Percentiles rank a stretch among this genome's conserved stretches.
phyloP scores from a whole-genome alignment of 1,140 invertebrate genomes.

The Acromyrmex heyeri region DNA sequence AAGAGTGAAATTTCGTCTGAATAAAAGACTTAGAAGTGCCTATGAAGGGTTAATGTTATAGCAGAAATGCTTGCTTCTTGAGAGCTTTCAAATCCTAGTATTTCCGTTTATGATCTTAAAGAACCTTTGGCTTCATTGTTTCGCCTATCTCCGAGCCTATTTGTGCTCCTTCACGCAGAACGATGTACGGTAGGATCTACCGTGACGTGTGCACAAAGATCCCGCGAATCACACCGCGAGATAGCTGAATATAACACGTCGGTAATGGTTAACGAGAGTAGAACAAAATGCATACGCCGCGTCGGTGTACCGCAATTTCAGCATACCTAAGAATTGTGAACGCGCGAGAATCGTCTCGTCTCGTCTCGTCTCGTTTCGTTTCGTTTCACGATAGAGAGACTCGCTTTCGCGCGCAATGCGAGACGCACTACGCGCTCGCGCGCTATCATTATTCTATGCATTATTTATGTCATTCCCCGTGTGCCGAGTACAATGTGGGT shows the following conservation, averaged over 20 bases:
- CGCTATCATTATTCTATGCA: slow-evolving; percentile 84
- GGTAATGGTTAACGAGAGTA: slow-evolving; percentile 47
- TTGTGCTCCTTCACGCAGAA: background rate
- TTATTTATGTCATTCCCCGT: slow-evolving; percentile 85
- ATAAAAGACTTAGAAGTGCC: too few relatives aligned
- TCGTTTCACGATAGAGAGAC: slow-evolving; percentile 60
- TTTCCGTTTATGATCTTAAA: background rate
- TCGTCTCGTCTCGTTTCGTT: slow-evolving; percentile 41
- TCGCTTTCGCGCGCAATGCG: slow-evolving; percentile 47
- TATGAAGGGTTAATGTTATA: background rate
- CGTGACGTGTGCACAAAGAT: background rate
- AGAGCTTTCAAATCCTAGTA: background rate
- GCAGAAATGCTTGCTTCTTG: background rate
- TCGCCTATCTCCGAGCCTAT: background rate
- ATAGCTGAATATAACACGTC: slow-evolving; percentile 33
- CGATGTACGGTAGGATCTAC: background rate
- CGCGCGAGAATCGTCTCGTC: slow-evolving; percentile 72
- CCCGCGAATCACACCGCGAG: slow-evolving; percentile 15
- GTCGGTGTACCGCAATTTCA: slow-evolving; percentile 41
- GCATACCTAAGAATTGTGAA: slow-evolving; percentile 72
- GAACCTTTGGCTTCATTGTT: background rate
- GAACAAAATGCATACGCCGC: slow-evolving; percentile 40
- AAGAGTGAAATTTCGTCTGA: too few relatives aligned
- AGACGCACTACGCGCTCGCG: slow-evolving; percentile 41
- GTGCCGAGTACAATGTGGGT: slow-evolving; percentile 78